Evolutionary conservation across 2,113 vertebrate genomes (phyloP).

Genomic region (Prochilodus magdalenae): DNA sequence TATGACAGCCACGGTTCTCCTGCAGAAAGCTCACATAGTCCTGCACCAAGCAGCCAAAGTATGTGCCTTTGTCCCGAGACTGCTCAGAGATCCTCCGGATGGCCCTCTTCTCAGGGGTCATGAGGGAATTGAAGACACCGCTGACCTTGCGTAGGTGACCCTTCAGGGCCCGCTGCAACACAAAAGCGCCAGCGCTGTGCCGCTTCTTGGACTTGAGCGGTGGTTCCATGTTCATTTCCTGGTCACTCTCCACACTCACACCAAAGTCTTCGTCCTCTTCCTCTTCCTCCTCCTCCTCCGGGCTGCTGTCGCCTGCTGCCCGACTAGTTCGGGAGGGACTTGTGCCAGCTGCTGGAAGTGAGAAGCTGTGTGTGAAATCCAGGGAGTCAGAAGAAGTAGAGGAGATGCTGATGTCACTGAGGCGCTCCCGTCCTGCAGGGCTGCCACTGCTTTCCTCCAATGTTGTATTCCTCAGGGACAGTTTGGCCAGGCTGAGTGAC

Average conservation of each 20-base stretch:
- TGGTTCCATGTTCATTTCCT: conserved; percentile 78
- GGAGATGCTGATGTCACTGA: conserved; percentile 95
- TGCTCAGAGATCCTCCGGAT: conserved; percentile 86
- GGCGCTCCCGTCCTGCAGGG: conserved; percentile 79
- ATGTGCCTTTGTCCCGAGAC: conserved; percentile 87
- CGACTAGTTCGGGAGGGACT: conserved; percentile 57
- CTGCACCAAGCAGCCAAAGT: conserved; percentile 94
- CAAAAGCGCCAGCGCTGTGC: conserved; percentile 78
- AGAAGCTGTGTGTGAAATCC: conserved; percentile 84
- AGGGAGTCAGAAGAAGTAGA: conserved; percentile 94
- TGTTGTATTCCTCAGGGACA: conserved; percentile 50
- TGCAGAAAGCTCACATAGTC: conserved; percentile 93
- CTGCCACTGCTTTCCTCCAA: conserved; percentile 17
- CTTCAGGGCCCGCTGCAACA: conserved; percentile 86
- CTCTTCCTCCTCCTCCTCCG: conserved; percentile 84
- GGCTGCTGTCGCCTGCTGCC: conserved; percentile 81
- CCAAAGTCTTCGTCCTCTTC: conserved; percentile 69
- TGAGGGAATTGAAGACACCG: conserved; percentile 89
- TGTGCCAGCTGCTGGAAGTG: conserved; percentile 73
- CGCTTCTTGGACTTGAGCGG: conserved; percentile 84
- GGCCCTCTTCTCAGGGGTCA: conserved; percentile 91
- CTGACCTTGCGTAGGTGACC: conserved; percentile 91
- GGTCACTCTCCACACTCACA: conserved; percentile 78
- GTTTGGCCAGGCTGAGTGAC: conserved; percentile 67
- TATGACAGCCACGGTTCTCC: conserved; percentile 87